These are phyloP conservation scores for Sitophilus oryzae DNA, from an alignment of 1,140 invertebrate species.

Conservation along the genomic window DNA sequence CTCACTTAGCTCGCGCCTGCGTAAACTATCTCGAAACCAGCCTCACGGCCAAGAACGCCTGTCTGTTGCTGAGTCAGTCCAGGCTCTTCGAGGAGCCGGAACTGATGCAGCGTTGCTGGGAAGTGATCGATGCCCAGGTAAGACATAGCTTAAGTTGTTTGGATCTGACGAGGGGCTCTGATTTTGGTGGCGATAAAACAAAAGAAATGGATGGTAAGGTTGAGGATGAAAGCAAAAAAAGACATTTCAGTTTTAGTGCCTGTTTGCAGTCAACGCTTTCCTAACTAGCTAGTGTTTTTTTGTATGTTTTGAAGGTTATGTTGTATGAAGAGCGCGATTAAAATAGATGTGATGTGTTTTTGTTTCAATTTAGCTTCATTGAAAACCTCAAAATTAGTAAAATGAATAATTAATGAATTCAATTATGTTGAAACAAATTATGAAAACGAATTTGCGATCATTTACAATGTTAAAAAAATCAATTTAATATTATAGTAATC, in stretches of 20 bases:
- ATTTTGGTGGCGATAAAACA: not conserved
- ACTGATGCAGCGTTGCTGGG: conserved; percentile 90
- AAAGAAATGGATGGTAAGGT: not conserved
- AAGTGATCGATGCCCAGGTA: conserved; percentile 90
- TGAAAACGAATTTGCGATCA: too few species aligned
- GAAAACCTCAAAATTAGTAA: too few species aligned
- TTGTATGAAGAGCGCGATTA: too few species aligned
- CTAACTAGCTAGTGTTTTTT: too few species aligned
- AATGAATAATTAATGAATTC: too few species aligned
- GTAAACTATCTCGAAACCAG: conserved; percentile 89
- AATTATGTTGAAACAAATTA: too few species aligned
- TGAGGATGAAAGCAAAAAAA: conserved; percentile 11
- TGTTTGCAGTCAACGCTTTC: conserved; percentile 20
- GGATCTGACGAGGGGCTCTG: conserved; percentile 30
- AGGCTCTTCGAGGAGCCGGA: conserved; percentile 87
- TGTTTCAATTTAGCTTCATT: too few species aligned
- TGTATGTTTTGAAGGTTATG: too few species aligned
- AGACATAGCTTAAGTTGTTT: conserved; percentile 43
- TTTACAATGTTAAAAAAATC: too few species aligned
- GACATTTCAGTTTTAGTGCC: conserved; percentile 37
- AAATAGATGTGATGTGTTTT: too few species aligned
- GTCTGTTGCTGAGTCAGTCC: conserved; percentile 83
- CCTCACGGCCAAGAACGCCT: conserved; percentile 87
- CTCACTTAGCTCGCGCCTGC: conserved; percentile 81
- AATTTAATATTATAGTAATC: too few species aligned